A percentile compares a stretch with the other conserved stretches of the same genome.
Evolutionary conservation across 2,797 vertebrate genomes (phyloP).

Genomic region (Bradypodion ventrale): DNA sequence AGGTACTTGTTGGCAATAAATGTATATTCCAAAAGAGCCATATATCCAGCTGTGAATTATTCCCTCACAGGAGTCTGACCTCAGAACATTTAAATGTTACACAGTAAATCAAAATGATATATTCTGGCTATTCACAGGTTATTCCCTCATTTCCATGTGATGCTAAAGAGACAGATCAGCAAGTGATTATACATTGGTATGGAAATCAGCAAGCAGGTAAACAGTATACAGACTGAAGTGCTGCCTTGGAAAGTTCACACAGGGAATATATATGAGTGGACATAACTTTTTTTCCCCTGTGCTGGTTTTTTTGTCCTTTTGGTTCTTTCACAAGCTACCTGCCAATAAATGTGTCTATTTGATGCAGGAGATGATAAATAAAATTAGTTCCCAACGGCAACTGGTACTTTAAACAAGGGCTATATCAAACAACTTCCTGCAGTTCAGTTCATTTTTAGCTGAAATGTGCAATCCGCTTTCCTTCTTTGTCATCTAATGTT

Average conservation of each 20-base stretch:
- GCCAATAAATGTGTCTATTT: conserved; percentile 53
- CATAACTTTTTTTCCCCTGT: conserved; percentile 51
- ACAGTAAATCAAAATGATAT: conserved; percentile 75
- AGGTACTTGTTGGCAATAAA: conserved; percentile 69
- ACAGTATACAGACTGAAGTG: conserved; percentile 44
- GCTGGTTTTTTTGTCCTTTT: conserved; percentile 36
- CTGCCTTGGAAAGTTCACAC: conserved; percentile 55
- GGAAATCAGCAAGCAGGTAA: conserved; percentile 68
- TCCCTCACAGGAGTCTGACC: conserved; percentile 74
- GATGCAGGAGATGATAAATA: conserved; percentile 12
- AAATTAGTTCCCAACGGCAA: conserved; percentile 25
- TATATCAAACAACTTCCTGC: not conserved
- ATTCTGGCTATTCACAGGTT: conserved; percentile 63
- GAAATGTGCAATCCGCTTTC: not conserved
- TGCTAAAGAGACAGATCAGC: conserved; percentile 63
- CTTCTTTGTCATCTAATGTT: not conserved
- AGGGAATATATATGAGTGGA: conserved; percentile 49
- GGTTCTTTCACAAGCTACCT: conserved; percentile 56
- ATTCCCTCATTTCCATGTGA: conserved; percentile 54
- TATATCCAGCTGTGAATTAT: conserved; percentile 74
- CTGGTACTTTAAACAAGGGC: not conserved
- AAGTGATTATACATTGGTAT: conserved; percentile 64
- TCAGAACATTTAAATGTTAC: conserved; percentile 77
- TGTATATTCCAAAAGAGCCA: conserved; percentile 64
- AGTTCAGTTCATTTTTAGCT: not conserved